Percentiles rank a stretch among this genome's conserved stretches.
These are phyloP conservation scores for Discoglossus pictus DNA, from an alignment of 2,797 vertebrate species.

Conservation along the genomic window DNA sequence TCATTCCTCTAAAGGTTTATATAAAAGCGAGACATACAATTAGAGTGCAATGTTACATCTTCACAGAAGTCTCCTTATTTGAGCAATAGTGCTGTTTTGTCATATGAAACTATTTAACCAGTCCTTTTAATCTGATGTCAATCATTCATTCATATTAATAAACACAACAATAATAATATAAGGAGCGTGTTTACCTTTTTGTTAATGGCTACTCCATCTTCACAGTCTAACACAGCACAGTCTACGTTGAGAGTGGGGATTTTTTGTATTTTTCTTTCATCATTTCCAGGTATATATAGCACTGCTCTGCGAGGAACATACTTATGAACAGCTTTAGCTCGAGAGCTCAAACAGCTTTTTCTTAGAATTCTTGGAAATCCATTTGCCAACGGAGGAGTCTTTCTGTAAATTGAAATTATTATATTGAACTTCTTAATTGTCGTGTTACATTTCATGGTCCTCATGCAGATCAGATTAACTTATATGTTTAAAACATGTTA, in stretches of 20 bases:
- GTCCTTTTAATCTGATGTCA: no score
- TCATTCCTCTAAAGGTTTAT: no score
- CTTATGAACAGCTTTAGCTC: constrained; percentile 64
- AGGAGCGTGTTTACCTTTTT: constrained; percentile 95
- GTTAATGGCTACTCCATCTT: constrained; percentile 93
- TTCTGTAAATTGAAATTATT: constrained; percentile 57
- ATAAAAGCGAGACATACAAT: no score
- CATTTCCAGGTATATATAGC: constrained; percentile 92
- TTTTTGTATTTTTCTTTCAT: constrained; percentile 91
- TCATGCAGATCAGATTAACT: no score
- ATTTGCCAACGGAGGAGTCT: constrained; percentile 39
- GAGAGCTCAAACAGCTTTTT: constrained; percentile 29
- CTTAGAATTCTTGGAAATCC: constrained; percentile 48
- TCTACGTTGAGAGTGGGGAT: constrained; percentile 86
- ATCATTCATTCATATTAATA: no score
- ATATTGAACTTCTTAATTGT: no score
- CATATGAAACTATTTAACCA: no score
- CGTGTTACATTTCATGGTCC: no score
- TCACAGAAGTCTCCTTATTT: no score
- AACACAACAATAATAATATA: neutral
- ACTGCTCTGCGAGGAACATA: constrained; percentile 90
- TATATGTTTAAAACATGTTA: no score
- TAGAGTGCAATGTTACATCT: no score
- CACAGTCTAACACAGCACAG: constrained; percentile 94
- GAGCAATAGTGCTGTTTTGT: no score